Evolutionary conservation across 2,113 vertebrate genomes (phyloP).

Genomic region (Axis porcinus): DNA sequence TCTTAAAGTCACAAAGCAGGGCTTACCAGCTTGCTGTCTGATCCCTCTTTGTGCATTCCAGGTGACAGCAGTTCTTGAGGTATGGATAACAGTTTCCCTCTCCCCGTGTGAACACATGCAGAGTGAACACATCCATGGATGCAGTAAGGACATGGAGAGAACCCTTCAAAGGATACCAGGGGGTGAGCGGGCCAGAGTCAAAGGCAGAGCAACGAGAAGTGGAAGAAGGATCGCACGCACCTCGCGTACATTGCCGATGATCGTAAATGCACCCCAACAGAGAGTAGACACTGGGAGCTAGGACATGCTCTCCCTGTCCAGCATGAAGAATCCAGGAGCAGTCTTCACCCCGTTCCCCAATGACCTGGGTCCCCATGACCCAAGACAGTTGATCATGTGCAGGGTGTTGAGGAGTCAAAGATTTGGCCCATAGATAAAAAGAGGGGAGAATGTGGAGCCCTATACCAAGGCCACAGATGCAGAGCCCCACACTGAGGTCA

Average conservation of each 20-base stretch:
- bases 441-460: background rate
- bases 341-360: background rate
- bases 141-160: background rate
- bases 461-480: background rate
- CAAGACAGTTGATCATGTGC: background rate
- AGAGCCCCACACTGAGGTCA: background rate
- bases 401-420: background rate
- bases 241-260: background rate
- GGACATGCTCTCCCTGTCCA: background rate
- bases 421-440: background rate
- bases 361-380: background rate
- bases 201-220: background rate
- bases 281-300: background rate
- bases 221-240: background rate
- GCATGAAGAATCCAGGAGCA: background rate
- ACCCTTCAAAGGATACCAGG: background rate
- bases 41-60: rapidly evolving
- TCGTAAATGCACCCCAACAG: background rate
- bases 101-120: constrained; percentile 3
- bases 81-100: background rate
- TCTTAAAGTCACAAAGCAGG: background rate
- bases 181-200: background rate
- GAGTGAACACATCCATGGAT: background rate
- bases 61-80: background rate
- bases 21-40: background rate